Conservation (phyloP, 2,797 vertebrate genomes). For the Distichodus sexfasciatus region DNA sequence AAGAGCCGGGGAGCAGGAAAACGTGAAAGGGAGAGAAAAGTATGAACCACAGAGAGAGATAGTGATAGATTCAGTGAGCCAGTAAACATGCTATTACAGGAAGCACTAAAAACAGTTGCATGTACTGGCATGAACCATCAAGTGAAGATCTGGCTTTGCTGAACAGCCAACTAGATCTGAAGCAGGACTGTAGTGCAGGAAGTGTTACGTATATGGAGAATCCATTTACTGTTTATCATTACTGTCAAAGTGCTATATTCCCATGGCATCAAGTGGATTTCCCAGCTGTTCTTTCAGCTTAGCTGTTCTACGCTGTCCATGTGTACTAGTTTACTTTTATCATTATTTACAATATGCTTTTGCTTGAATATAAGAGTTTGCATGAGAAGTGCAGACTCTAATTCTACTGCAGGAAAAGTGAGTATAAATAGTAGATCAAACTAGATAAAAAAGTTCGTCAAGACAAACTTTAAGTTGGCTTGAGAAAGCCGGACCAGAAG, state of each 20-base stretch:
- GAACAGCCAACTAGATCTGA: neutral
- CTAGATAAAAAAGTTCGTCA: neutral
- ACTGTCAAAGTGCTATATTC: neutral
- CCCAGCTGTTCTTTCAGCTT: too few species aligned
- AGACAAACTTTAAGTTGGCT: too few species aligned
- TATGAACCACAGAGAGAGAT: neutral
- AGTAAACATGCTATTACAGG: neutral
- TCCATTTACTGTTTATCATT: neutral
- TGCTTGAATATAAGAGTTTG: too few species aligned
- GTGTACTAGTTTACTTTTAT: neutral
- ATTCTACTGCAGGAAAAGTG: neutral
- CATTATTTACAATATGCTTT: neutral
- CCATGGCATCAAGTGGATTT: neutral
- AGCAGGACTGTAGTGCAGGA: neutral
- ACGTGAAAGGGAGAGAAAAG: neutral
- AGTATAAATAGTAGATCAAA: neutral
- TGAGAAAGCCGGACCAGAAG: too few species aligned
- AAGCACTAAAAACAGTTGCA: neutral
- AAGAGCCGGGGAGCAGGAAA: slow-evolving; percentile 11
- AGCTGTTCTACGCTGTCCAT: neutral
- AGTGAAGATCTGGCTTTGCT: neutral
- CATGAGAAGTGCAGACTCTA: neutral
- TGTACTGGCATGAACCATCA: slow-evolving; percentile 31
- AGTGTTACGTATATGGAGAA: neutral
- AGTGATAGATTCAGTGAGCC: slow-evolving; percentile 2